These are phyloP conservation scores for Ptychochromis oligacanthus DNA, from an alignment of 2,113 vertebrate species.

Conservation along the genomic window DNA sequence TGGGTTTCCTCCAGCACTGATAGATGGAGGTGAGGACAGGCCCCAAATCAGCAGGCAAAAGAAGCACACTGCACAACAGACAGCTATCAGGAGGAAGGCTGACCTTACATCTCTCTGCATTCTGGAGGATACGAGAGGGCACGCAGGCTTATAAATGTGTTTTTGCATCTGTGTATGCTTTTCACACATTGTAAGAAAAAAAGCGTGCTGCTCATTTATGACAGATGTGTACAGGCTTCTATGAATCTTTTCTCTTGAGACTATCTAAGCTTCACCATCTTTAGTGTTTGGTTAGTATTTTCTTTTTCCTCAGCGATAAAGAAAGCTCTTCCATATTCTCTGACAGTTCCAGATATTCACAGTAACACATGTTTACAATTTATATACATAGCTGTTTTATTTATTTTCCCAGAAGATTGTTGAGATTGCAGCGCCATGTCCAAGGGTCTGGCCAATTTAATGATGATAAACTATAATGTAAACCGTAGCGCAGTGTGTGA, in stretches of 20 bases:
- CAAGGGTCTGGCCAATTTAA: constrained; percentile 13
- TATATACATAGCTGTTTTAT: constrained; percentile 2
- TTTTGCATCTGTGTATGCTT: constrained; percentile 33
- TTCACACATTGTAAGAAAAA: background rate
- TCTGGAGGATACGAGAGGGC: constrained; percentile 16
- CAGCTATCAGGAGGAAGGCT: constrained; percentile 21
- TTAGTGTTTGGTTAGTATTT: constrained; percentile 5
- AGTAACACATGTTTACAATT: constrained; percentile 14
- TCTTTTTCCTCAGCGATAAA: constrained; percentile 18
- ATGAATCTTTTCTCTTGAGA: constrained; percentile 34
- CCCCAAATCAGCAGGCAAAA: constrained; percentile 46
- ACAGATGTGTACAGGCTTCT: background rate
- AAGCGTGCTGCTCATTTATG: background rate
- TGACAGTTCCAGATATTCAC: constrained; percentile 21
- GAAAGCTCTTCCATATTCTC: background rate
- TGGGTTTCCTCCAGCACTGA: constrained; percentile 55
- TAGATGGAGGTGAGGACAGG: constrained; percentile 60
- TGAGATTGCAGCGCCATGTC: background rate
- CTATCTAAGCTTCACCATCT: constrained; percentile 26
- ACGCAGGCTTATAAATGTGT: constrained; percentile 17
- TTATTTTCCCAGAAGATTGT: constrained; percentile 1
- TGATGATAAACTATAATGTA: constrained; percentile 39
- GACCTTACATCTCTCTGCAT: constrained; percentile 30
- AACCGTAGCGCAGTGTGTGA: constrained; percentile 21
- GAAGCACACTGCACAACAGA: constrained; percentile 34